These are phyloP conservation scores for Coluber constrictor DNA, from an alignment of 2,797 vertebrate species.

Conservation along the genomic window DNA sequence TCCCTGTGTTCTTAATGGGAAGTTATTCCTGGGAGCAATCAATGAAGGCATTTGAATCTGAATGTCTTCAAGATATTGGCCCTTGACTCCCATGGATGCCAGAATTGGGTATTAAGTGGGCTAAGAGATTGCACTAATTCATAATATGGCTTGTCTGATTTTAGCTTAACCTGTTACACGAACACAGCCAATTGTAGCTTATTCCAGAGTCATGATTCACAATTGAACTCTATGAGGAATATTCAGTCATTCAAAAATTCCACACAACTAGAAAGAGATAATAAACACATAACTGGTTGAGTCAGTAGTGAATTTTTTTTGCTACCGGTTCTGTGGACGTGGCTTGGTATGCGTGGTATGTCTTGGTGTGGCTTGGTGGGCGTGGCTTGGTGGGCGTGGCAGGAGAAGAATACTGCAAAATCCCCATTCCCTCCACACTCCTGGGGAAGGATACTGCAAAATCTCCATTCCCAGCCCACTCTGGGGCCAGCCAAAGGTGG, in stretches of 20 bases:
- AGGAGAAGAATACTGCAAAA: no score
- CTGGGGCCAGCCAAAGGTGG: no score
- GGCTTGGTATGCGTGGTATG: no score
- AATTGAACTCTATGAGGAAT: background rate
- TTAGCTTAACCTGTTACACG: background rate
- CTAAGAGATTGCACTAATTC: background rate
- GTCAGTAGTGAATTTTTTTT: no score
- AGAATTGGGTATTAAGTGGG: background rate
- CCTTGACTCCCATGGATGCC: background rate
- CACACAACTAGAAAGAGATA: background rate
- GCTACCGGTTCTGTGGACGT: no score
- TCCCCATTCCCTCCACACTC: no score
- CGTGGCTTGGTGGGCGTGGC: no score
- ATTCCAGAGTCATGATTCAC: background rate
- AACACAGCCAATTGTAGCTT: background rate
- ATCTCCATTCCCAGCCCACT: no score
- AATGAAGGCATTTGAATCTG: background rate
- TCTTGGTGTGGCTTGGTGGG: no score
- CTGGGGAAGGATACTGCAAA: no score
- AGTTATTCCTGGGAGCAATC: background rate
- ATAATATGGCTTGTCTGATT: background rate
- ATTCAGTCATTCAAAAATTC: background rate
- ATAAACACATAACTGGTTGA: background rate
- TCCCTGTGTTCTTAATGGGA: background rate
- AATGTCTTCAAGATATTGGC: background rate